Evolutionary conservation across 1,140 invertebrate species (phyloP), one percentile per base, ranked within the genome.

Genomic region (Zaprionus lachaisei): DNA sequence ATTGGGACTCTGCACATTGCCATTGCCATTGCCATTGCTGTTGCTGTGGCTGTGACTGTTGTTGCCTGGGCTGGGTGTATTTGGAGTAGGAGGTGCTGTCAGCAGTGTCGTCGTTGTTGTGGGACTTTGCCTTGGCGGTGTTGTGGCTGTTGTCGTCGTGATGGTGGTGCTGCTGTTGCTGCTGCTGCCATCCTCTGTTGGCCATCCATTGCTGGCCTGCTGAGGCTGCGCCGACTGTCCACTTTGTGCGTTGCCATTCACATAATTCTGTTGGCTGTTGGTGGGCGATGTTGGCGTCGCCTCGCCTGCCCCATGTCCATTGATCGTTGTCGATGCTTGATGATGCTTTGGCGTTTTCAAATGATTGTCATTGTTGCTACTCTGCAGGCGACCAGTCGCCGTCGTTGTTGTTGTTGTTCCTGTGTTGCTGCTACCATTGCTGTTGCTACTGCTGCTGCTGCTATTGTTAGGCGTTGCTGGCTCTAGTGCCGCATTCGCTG

Each of bases 291-390:
- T 72, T 37, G 83, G 76, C 15, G 83, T 70, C 47, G 49, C 61
- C 56, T 89, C 85, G 20, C 66, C 47, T 14, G 72, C 22, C 34
- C 69, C 68, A 68, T 90, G 85, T 17, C 78, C 68, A 66, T 83
- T 82, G 49, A 78, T 75, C 66, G 47, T 28, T 28, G 72, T 62
- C 7, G 72, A 38, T 55, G 80, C 26, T 66, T 78, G 77, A 71
- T 87, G 79, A 71, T 87, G 79, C 77, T 92, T 92, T 80, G 85
- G 86, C 74, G 91, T 92, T 78, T 92, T 92, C 15, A 79, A 70
- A 72, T 91, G 80, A 84, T 91, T 89, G 66, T 80, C 81, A 69
- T 90, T 89, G 64, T 74, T 62, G 54, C 49, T 49, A 41, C 65
- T 72, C 55, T 75, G 57, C 77, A 91, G 72, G 73, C 84, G 81